Evolutionary conservation across 2,888 invertebrate genomes (phyloP).

Genomic region (Hylaea fasciaria): DNA sequence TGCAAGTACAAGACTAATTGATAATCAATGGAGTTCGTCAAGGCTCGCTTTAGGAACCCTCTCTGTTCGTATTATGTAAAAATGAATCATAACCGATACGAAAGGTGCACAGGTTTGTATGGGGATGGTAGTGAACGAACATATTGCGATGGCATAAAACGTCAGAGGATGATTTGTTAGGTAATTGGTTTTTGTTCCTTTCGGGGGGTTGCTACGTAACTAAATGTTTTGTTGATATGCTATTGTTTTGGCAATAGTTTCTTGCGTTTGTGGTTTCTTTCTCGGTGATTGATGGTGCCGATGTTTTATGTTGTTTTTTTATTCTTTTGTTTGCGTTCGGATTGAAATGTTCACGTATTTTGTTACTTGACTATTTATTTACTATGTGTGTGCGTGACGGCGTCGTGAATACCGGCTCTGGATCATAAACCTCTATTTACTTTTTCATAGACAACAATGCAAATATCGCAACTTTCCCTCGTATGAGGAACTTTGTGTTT

Average conservation of each 20-base stretch:
- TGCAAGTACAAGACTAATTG: slow-evolving; percentile 82
- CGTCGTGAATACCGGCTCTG: slow-evolving; percentile 25
- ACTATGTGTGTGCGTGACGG: slow-evolving; percentile 15
- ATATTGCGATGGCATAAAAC: slow-evolving; percentile 82
- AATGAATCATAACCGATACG: slow-evolving; percentile 74
- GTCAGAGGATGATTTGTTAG: slow-evolving; percentile 83
- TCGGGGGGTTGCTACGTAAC: slow-evolving; percentile 73
- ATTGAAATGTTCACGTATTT: slow-evolving; percentile 41
- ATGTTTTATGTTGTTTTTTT: slow-evolving; percentile 48
- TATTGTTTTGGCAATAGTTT: slow-evolving; percentile 67
- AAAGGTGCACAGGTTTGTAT: slow-evolving; percentile 43
- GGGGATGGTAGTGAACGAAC: slow-evolving; percentile 66
- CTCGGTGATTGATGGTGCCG: slow-evolving; percentile 50
- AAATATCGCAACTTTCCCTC: slow-evolving; percentile 20
- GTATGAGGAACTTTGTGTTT: background rate
- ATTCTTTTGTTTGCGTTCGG: slow-evolving; percentile 41
- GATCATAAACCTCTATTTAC: slow-evolving; percentile 20
- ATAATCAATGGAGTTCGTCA: slow-evolving; percentile 79
- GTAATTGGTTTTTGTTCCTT: slow-evolving; percentile 80
- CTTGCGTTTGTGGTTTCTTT: slow-evolving; percentile 47
- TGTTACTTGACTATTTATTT: slow-evolving; percentile 29
- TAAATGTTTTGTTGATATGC: slow-evolving; percentile 75
- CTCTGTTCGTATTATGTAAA: slow-evolving; percentile 62
- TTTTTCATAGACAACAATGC: slow-evolving; percentile 5
- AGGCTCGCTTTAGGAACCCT: slow-evolving; percentile 51